A percentile compares a stretch with the other conserved stretches of the same genome.
Evolutionary conservation across 2,888 invertebrate genomes (phyloP).

Genomic region (Oscheius myriophilus): DNA sequence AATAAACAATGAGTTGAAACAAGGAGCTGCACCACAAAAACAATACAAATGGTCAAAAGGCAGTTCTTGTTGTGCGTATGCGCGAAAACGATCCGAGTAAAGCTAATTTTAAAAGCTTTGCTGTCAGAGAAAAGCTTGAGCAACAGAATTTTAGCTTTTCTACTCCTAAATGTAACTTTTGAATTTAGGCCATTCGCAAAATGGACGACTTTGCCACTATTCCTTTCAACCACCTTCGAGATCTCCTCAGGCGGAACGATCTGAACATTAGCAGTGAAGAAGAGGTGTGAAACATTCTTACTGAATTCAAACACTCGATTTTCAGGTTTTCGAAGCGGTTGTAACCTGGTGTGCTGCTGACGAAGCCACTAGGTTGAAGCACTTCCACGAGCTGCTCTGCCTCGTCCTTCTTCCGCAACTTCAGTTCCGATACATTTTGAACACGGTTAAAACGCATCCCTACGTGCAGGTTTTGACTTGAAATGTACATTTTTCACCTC

Average conservation of each 20-base stretch:
- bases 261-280: conserved; percentile 54
- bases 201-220: conserved; percentile 53
- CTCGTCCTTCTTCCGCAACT: conserved; percentile 69
- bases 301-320: background rate
- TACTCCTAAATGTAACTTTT: no score
- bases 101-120: no score
- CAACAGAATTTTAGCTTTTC: no score
- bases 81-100: no score
- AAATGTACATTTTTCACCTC: background rate
- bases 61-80: no score
- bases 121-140: no score
- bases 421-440: conserved; percentile 70
- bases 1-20: no score
- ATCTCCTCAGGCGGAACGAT: conserved; percentile 54
- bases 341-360: conserved; percentile 72
- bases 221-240: conserved; percentile 47
- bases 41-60: no score
- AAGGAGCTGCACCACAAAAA: no score
- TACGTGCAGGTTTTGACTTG: conserved; percentile 38
- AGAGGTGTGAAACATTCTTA: conserved; percentile 39
- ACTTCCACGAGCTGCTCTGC: conserved; percentile 46
- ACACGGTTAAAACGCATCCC: conserved; percentile 47
- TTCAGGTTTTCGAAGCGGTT: conserved; percentile 72
- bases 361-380: conserved; percentile 59
- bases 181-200: conserved; percentile 42